Conservation (phyloP, 2,797 vertebrate genomes). For the Alca torda region DNA sequence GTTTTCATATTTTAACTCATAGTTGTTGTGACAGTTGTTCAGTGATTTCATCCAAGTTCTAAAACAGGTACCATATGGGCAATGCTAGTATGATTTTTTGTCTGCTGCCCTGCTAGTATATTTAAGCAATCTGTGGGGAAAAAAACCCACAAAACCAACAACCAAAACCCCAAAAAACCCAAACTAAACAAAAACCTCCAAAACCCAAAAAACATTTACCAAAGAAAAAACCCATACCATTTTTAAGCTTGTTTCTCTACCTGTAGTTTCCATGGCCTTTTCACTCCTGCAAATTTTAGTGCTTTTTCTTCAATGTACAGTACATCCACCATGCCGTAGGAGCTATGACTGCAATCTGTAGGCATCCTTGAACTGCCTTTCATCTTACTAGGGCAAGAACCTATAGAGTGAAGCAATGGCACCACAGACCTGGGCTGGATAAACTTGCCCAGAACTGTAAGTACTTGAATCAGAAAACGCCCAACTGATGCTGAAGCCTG, state of each 20-base stretch:
- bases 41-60: not conserved
- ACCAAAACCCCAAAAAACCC: not conserved
- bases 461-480: not conserved
- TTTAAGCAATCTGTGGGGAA: not conserved
- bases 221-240: not conserved
- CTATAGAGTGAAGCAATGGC: not conserved
- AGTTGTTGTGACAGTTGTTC: not conserved
- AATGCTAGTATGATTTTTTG: not conserved
- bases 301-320: not conserved
- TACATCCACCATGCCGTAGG: not conserved
- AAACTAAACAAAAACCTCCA: no score
- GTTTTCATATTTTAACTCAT: not conserved
- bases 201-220: not conserved
- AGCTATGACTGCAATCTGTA: not conserved
- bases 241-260: not conserved
- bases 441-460: not conserved
- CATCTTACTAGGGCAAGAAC: not conserved
- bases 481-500: not conserved
- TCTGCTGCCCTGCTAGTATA: not conserved
- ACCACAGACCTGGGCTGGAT: not conserved
- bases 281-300: not conserved
- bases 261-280: not conserved
- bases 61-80: not conserved
- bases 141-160: not conserved
- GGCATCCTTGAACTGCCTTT: not conserved